A percentile compares a stretch with the other conserved stretches of the same genome.
phyloP scores from a whole-genome alignment of 2,797 vertebrate genomes.

The Melanotaenia maccullochi region DNA sequence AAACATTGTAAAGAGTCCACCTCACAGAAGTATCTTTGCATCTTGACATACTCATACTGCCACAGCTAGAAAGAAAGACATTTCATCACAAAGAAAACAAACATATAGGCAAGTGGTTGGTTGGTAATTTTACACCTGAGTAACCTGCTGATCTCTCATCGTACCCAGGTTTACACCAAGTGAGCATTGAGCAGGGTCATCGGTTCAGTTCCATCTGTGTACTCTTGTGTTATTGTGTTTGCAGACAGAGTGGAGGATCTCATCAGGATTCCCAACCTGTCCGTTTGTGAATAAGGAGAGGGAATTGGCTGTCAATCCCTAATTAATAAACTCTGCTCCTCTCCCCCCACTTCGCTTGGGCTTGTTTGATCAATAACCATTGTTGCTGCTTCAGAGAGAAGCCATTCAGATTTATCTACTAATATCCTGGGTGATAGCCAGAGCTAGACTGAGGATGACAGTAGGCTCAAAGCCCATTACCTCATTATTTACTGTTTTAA shows the following conservation, averaged over 20 bases:
- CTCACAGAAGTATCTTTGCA: constrained; percentile 13
- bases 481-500: constrained; percentile 83
- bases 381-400: constrained; percentile 78
- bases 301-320: constrained; percentile 89
- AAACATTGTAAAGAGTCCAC: constrained; percentile 15
- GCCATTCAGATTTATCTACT: constrained; percentile 89
- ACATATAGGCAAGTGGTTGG: constrained; percentile 34
- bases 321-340: constrained; percentile 90
- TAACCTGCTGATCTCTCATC: constrained; percentile 62
- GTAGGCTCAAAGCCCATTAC: constrained; percentile 80
- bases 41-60: constrained; percentile 16
- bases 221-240: constrained; percentile 59
- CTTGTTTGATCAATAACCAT: constrained; percentile 85
- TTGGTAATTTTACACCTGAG: constrained; percentile 68
- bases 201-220: constrained; percentile 46
- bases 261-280: constrained; percentile 78
- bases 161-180: constrained; percentile 46
- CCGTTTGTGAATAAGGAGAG: constrained; percentile 76
- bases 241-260: constrained; percentile 63
- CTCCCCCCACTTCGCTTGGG: constrained; percentile 56
- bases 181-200: constrained; percentile 54
- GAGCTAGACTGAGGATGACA: constrained; percentile 79
- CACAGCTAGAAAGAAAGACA: constrained; percentile 16
- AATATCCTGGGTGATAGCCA: constrained; percentile 84
- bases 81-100: constrained; percentile 37